phyloP scores from a whole-genome alignment of 2,888 invertebrate genomes.

The Acutogordius australiensis region DNA sequence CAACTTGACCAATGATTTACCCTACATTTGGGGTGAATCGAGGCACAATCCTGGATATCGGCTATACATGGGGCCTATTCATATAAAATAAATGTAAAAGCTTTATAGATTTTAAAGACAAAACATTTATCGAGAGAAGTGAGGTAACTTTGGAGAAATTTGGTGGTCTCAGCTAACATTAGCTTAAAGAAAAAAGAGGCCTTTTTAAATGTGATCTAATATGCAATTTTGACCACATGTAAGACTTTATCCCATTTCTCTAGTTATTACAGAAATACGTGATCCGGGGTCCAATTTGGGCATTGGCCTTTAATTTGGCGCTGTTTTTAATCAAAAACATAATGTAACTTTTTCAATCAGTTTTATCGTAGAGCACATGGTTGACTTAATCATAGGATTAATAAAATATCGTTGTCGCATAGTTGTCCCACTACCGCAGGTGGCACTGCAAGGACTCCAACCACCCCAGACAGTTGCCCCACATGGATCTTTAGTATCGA shows the following conservation, averaged over 20 bases:
- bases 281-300: too few species aligned
- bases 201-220: too few species aligned
- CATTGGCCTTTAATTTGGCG: too few species aligned
- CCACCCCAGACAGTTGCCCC: constrained; percentile 40
- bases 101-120: too few species aligned
- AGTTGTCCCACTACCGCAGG: constrained; percentile 46
- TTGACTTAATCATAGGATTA: background rate
- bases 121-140: too few species aligned
- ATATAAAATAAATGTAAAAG: background rate
- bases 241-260: too few species aligned
- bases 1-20: constrained; percentile 45
- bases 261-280: too few species aligned
- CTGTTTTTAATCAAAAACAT: too few species aligned
- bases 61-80: constrained; percentile 17
- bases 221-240: too few species aligned
- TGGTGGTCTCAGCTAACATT: too few species aligned
- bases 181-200: too few species aligned
- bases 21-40: constrained; percentile 30
- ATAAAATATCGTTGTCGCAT: constrained; percentile 14
- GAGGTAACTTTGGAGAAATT: too few species aligned
- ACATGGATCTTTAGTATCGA: constrained; percentile 29
- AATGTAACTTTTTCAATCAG: background rate
- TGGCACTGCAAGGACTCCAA: constrained; percentile 50
- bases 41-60: constrained; percentile 20
- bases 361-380: background rate